These are phyloP conservation scores for Haliaeetus leucogaster DNA, from an alignment of 2,113 vertebrate species.

Conservation along the genomic window DNA sequence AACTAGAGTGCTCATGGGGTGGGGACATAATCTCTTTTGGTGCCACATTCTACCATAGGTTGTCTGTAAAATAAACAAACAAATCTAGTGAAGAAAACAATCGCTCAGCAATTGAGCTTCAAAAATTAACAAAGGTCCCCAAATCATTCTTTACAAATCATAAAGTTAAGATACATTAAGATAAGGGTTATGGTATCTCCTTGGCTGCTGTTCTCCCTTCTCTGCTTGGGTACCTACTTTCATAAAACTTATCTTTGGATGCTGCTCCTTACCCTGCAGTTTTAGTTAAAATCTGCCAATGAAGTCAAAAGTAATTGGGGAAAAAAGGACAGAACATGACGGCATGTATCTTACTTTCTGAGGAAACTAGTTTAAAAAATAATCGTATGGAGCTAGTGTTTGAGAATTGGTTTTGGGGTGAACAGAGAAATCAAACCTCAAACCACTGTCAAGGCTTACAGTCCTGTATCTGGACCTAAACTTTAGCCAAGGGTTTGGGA, in stretches of 20 bases:
- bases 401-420: neutral
- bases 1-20: rapidly evolving
- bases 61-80: neutral
- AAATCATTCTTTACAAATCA: neutral
- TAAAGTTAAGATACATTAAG: neutral
- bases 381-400: neutral
- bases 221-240: neutral
- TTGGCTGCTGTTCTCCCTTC: neutral
- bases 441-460: neutral
- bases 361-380: neutral
- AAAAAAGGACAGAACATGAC: neutral
- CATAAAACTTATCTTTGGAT: neutral
- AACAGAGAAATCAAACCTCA: neutral
- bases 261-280: neutral
- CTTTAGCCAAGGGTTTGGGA: neutral
- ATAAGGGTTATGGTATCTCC: neutral
- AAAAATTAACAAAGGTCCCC: neutral
- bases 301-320: neutral
- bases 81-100: neutral
- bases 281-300: neutral
- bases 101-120: rapidly evolving
- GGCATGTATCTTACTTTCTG: neutral
- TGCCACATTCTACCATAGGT: neutral
- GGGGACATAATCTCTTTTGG: rapidly evolving
- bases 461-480: neutral